Base-by-base conservation (phyloP, 1,140 invertebrate genomes). In the Pectinophora gossypiella region DNA sequence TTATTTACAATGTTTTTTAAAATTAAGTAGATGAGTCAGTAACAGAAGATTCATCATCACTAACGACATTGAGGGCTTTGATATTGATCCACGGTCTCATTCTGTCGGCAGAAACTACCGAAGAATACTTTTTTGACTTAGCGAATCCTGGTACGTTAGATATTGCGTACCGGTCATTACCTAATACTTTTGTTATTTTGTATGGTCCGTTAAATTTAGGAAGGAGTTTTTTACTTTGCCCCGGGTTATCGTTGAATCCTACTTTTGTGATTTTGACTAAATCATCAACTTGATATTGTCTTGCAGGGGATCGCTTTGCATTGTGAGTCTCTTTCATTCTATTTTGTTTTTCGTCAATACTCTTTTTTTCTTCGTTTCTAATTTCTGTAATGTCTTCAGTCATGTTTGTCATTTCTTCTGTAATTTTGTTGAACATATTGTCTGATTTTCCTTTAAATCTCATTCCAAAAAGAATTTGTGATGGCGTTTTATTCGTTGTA, bases 221-320 rank as follows among this genome's bases (percentile, higher is more conserved):
- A 12, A 21, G 9, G 9, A 44, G 42, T 44, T 44, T 44, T 10
- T 19, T 20, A 19, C 42, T 44, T n/a, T 44, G 9, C 19, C 42
- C 42, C 6, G 9, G 10, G 20, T 44, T 44, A 20, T 44, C 19
- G 10, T 19, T n/a, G 13, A 44, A 44, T 10, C 7, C 7, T 12
- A 44, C 19, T 20, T 44, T 44, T 4, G 42, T 44, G 19, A 44
- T 44, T 44, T 44, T 44, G 1, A 44, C 42, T 40, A 40, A 16
- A 15, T 40, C 36, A 40, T 18, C 15, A 3, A 16, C 13, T 9
- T 2, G n/a, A 15, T 40, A 40, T 15, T 16, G 7, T 15, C 1
- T 7, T 16, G 36, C 36, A 3, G 36, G 36, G 7, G 5, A 15
- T 16, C 36, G 36, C 7, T 18, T 40, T 40, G n/a, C 7, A 15